These are phyloP conservation scores for Hyposmocoma kahamanoa DNA, from an alignment of 1,140 invertebrate species.

Conservation along the genomic window DNA sequence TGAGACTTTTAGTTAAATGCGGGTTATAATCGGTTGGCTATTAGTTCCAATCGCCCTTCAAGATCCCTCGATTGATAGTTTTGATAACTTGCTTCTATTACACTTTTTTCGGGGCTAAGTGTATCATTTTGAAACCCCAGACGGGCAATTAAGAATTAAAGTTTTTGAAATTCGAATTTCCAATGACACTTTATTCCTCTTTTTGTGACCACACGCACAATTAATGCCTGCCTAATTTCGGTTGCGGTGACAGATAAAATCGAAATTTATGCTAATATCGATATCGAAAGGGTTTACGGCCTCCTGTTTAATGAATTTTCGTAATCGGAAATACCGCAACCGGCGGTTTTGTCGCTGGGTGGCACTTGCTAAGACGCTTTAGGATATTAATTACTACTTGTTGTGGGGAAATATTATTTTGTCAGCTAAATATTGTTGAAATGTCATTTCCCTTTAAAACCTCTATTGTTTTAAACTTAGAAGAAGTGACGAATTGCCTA, in stretches of 20 bases:
- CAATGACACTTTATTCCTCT: no score
- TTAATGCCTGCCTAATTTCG: slow-evolving; percentile 50
- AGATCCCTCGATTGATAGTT: slow-evolving; percentile 21
- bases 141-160: no score
- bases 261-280: slow-evolving; percentile 52
- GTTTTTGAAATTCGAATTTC: no score
- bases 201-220: slow-evolving; percentile 40
- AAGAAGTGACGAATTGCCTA: no score
- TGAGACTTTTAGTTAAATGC: slow-evolving; percentile 22
- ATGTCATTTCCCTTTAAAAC: no score
- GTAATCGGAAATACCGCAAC: slow-evolving; percentile 61
- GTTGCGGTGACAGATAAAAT: slow-evolving; percentile 44
- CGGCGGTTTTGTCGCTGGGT: slow-evolving; percentile 23
- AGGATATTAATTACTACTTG: no score
- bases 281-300: slow-evolving; percentile 26
- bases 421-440: no score
- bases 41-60: slow-evolving; percentile 12
- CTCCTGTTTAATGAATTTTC: slow-evolving; percentile 43
- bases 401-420: no score
- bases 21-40: slow-evolving; percentile 14
- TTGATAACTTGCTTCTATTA: slow-evolving; percentile 19
- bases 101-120: neutral
- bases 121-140: neutral
- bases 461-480: no score
- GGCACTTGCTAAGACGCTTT: no score